Evolutionary conservation across 2,888 invertebrate genomes (phyloP), one percentile per base, ranked within the genome.

Genomic region (Ctenicera cuprea): DNA sequence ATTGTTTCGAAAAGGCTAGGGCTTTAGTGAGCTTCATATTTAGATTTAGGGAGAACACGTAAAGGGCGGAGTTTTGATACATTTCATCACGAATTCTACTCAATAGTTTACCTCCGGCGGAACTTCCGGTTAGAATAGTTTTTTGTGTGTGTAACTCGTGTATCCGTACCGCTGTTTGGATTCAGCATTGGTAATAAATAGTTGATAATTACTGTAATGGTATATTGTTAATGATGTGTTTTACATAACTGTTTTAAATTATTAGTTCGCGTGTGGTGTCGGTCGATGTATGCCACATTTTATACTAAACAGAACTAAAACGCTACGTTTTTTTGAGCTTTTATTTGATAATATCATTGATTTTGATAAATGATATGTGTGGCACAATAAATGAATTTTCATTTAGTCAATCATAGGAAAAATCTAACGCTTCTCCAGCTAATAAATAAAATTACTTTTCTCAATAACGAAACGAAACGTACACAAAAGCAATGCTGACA

Each of bases 21-120:
- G 73, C 52, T 65, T 63, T 65, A 48, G 67, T 30, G 66, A 69
- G 72, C 74, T 71, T 71, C 73, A 75, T 77, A 77, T 75, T 75
- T 77, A 75, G 75, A 77, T 77, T 76, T 76, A 74, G 75, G 73
- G 74, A 54, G 77, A 76, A 77, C 77, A 77, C 71, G 77, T 74
- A 77, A 77, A 74, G 74, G 77, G 77, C 71, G 76, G 75, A 70
- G 74, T 76, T 52, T 74, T 74, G 74, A 74, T 75, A 75, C 77
- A 70, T 77, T 77, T 76, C 74, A 64, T 59, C 62, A 67, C 70
- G 68, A 69, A 74, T 62, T 69, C 74, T 71, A 62, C 71, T 72
- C 71, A 52, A 72, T 70, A 71, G 75, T 72, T 69, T 57, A 67
- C 66, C 69, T 59, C 63, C 38, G 43, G 48, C 66, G 66, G 73